These are phyloP conservation scores for Opisthograptis luteolata DNA, from an alignment of 2,888 invertebrate species.

Conservation along the genomic window DNA sequence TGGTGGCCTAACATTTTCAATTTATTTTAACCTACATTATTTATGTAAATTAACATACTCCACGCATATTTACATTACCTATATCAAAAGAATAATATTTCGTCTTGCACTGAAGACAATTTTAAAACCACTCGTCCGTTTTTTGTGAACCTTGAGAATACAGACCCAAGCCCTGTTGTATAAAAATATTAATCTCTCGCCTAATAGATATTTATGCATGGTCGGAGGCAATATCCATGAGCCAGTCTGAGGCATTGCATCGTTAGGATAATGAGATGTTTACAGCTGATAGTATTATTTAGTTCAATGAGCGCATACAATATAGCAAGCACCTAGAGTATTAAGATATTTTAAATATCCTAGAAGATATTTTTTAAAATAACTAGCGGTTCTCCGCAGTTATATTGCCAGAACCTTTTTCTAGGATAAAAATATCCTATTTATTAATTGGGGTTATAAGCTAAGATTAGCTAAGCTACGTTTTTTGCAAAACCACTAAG, in stretches of 20 bases:
- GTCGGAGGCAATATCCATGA: slow-evolving; percentile 71
- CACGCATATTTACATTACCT: too few relatives aligned
- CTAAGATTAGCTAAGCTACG: too few relatives aligned
- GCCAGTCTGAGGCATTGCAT: slow-evolving; percentile 47
- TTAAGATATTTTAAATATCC: neutral
- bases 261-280: slow-evolving; percentile 72
- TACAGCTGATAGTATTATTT: slow-evolving; percentile 61
- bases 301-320: slow-evolving; percentile 46
- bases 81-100: neutral
- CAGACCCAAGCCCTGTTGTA: slow-evolving; percentile 59
- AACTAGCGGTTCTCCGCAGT: too few relatives aligned
- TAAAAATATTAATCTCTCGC: slow-evolving; percentile 80
- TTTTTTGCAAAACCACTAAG: too few relatives aligned
- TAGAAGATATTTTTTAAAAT: neutral
- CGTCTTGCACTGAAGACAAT: neutral
- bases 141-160: slow-evolving; percentile 6
- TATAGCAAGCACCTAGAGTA: too few relatives aligned
- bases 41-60: too few relatives aligned
- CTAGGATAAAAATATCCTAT: too few relatives aligned
- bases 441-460: too few relatives aligned
- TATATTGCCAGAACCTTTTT: too few relatives aligned
- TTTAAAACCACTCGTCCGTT: neutral
- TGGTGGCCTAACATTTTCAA: too few relatives aligned
- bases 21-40: too few relatives aligned
- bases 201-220: slow-evolving; percentile 83